phyloP scores from a whole-genome alignment of 2,888 invertebrate species.

The Eupelmus urozonus region DNA sequence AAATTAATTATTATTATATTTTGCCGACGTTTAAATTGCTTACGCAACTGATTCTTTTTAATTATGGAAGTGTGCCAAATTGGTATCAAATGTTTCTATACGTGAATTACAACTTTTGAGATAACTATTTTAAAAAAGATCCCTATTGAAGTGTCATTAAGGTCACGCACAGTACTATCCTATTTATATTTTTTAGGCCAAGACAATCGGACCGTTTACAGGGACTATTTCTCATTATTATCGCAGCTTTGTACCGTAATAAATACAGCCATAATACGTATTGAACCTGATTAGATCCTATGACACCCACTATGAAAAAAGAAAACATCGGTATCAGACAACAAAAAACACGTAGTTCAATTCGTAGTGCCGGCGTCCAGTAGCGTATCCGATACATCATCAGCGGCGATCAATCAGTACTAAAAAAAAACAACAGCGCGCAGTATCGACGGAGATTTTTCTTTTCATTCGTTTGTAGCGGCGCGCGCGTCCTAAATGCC shows the following conservation, averaged over 20 bases:
- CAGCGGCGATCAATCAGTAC: not conserved
- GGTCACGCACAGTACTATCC: no score
- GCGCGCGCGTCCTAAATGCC: not conserved
- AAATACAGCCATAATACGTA: slow-evolving; percentile 14
- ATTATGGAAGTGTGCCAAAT: no score
- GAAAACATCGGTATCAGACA: no score
- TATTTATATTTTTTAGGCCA: not conserved
- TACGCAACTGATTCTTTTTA: no score
- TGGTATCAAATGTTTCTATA: no score
- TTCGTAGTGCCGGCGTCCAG: not conserved
- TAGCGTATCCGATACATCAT: slow-evolving; percentile 29
- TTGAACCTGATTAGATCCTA: slow-evolving; percentile 16
- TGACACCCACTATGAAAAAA: no score
- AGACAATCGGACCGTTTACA: not conserved
- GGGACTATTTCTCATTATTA: slow-evolving; percentile 32
- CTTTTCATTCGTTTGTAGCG: not conserved
- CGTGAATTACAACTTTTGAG: no score
- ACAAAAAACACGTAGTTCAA: no score
- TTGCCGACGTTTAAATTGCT: no score
- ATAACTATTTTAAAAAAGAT: no score
- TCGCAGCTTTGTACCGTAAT: slow-evolving; percentile 27
- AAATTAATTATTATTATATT: no score
- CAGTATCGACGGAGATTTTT: not conserved
- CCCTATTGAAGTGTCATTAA: no score
- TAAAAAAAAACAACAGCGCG: not conserved